Conservation (phyloP, 2,797 vertebrate genomes). For the Sebastes paucispinis region DNA sequence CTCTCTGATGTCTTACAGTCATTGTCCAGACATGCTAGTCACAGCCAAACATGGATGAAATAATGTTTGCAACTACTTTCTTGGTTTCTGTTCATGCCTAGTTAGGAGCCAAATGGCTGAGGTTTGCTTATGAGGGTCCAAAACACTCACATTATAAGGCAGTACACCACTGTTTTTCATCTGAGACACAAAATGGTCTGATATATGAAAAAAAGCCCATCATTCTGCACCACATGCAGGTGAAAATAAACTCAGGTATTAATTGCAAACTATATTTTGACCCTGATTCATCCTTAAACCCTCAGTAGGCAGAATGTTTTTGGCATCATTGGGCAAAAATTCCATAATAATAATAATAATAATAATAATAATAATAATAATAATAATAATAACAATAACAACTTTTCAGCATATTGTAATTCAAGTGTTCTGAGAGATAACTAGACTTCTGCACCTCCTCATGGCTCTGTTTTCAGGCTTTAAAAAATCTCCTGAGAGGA, state of each 20-base stretch:
- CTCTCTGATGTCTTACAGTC: constrained; percentile 21
- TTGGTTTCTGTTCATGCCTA: neutral
- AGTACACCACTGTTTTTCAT: neutral
- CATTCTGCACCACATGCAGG: neutral
- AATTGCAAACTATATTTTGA: neutral
- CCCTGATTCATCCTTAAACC: neutral
- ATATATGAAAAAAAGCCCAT: neutral
- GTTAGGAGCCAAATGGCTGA: constrained; percentile 7
- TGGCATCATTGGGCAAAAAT: rapidly evolving
- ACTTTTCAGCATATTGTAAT: too few species aligned
- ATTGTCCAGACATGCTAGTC: neutral
- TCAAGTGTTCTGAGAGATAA: neutral
- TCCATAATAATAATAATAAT: too few species aligned
- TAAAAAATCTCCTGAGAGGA: too few species aligned
- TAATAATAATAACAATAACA: too few species aligned
- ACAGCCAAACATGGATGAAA: neutral
- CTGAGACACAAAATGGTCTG: neutral
- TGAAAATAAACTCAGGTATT: neutral
- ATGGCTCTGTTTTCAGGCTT: too few species aligned
- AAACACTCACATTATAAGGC: neutral
- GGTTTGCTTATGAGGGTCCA: neutral
- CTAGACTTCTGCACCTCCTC: too few species aligned
- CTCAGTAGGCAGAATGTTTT: too few species aligned
- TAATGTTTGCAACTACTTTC: neutral
- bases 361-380: too few species aligned